A percentile compares a stretch with the other conserved stretches of the same genome.
Conservation (phyloP, 2,888 invertebrate species). For the Malacosoma neustria region DNA sequence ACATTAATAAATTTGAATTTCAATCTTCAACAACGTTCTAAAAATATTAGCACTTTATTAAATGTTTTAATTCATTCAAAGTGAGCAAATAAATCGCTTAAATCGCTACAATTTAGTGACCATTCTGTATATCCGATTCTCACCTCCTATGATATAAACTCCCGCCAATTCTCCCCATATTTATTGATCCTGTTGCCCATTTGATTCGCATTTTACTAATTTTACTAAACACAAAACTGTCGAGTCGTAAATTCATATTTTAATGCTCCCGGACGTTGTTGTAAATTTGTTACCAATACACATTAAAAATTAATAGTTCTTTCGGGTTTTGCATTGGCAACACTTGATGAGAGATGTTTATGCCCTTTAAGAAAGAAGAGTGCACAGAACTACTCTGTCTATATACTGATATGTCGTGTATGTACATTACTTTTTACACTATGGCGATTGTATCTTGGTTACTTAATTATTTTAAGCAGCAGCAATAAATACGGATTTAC, state of each 20-base stretch:
- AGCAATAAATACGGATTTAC: no score
- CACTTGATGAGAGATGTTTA: constrained; percentile 20
- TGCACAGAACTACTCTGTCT: no score
- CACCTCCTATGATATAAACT: constrained; percentile 42
- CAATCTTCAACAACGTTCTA: constrained; percentile 2
- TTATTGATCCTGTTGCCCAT: constrained; percentile 58
- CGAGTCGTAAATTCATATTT: constrained; percentile 57
- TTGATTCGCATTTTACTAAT: constrained; percentile 56
- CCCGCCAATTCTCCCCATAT: constrained; percentile 49
- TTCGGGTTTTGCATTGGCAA: constrained; percentile 67
- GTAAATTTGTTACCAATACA: constrained; percentile 52
- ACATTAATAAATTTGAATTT: not conserved
- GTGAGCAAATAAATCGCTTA: constrained; percentile 17
- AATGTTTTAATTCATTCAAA: constrained; percentile 13
- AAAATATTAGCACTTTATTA: constrained; percentile 20
- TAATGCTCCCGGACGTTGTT: constrained; percentile 66
- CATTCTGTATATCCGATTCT: constrained; percentile 35
- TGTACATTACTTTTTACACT: no score
- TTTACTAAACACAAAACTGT: constrained; percentile 61
- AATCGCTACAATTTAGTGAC: constrained; percentile 20
- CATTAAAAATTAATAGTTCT: constrained; percentile 64
- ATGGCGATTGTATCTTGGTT: no score
- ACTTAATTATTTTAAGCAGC: no score
- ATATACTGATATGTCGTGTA: no score
- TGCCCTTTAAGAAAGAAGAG: no score